Evolutionary conservation across 2,888 invertebrate genomes (phyloP).

Genomic region (Leptopterna dolabrata): DNA sequence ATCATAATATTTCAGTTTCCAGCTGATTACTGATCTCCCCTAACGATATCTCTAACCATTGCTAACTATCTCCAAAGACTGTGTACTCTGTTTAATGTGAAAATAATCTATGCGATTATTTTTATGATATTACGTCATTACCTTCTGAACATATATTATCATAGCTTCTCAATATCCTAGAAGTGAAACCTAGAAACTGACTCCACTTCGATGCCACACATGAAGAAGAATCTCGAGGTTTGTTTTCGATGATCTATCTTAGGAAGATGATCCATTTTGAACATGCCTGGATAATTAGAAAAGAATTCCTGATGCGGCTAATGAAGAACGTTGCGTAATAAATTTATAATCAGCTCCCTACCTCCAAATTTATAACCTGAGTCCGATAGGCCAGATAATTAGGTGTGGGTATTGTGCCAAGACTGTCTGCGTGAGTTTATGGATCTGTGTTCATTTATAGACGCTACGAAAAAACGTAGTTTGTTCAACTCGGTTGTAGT

Average conservation of each 20-base stretch:
- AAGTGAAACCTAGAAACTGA: too few species aligned
- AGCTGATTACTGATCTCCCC: too few species aligned
- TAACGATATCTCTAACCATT: too few species aligned
- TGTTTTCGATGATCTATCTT: not conserved
- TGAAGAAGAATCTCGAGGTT: not conserved
- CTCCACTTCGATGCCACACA: too few species aligned
- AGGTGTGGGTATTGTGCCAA: not conserved
- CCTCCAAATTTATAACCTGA: not conserved
- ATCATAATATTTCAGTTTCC: too few species aligned
- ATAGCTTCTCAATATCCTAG: too few species aligned
- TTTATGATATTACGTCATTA: too few species aligned
- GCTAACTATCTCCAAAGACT: too few species aligned
- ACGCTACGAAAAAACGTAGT: not conserved
- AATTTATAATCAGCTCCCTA: constrained; percentile 38
- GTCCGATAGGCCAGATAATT: constrained; percentile 35
- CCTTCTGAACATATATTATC: too few species aligned
- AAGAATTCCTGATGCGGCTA: constrained; percentile 6
- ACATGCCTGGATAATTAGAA: not conserved
- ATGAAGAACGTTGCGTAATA: constrained; percentile 17
- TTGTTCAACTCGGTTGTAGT: too few species aligned
- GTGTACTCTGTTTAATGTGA: too few species aligned
- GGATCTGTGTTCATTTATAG: not conserved
- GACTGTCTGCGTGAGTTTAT: not conserved
- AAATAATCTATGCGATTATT: too few species aligned
- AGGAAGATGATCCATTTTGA: not conserved